Base-by-base conservation (phyloP, 2,888 invertebrate species). In the Drosophila kuntzei region DNA sequence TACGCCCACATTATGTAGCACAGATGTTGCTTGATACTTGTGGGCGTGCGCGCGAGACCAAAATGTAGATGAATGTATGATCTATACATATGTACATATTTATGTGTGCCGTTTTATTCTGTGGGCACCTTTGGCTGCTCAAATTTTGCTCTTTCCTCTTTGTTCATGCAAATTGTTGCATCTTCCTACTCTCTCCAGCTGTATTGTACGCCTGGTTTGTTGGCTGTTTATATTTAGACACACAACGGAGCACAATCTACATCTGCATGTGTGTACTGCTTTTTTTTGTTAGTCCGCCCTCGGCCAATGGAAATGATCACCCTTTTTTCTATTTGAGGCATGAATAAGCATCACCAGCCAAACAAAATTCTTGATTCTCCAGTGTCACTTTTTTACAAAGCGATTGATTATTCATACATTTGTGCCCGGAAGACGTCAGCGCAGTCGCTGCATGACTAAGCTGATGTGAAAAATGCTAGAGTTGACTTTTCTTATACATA, bases 1-100 rank as follows among this genome's bases (percentile, higher is more conserved):
- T 78, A 81, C 79, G 75, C 79, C 79, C 79, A 79, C 79, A 72
- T 66, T 77, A 59, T 80, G 65, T 80, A 59, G 74, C 78, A 54
- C 71, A 81, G 82, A 79, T 71, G 80, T 67, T 79, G 64, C 37
- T 67, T 58, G 32, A 51, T 37, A 47, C 44, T 54, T 62, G 69
- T 77, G 62, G 81, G 81, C 74, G 73, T 72, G 61, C 54, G 37
- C 55, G 55, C 75, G 79, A 78, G 74, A 79, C 68, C 63, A 68
- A 66, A 49, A 63, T 44, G 36, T 54, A 22, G 22, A 32, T 34
- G n/a, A 34, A 37, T 37, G 34, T 41, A 51, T 59, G 46, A 47
- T 59, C 43, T 47, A 55, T 53, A 47, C 32, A 22, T 22, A 14
- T 32, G 18, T 44, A 12, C n/a, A 54, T 3, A 22, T 36, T 25